A percentile compares a stretch with the other conserved stretches of the same genome.
phyloP scores from a whole-genome alignment of 2,113 vertebrate species.

The Rhadina sibilatrix region DNA sequence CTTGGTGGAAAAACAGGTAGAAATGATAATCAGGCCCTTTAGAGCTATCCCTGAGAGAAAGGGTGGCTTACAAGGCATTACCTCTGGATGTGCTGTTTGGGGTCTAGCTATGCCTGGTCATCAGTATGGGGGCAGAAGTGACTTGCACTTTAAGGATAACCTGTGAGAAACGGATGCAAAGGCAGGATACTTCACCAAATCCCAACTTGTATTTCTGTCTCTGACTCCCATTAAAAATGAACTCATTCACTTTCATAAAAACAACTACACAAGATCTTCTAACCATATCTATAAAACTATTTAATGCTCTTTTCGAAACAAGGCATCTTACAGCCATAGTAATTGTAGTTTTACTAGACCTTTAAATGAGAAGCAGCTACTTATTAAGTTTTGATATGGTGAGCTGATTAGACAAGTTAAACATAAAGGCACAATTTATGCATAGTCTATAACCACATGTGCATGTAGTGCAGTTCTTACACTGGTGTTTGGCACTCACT shows the following conservation, averaged over 20 bases:
- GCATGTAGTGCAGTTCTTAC: conserved; percentile 6
- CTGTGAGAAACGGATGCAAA: background rate
- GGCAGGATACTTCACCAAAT: background rate
- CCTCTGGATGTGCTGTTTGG: background rate
- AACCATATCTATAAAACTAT: conserved; percentile 67
- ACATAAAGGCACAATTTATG: conserved; percentile 59
- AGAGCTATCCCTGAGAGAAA: background rate
- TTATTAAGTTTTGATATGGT: conserved; percentile 70
- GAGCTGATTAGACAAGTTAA: conserved; percentile 68
- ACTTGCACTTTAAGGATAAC: background rate
- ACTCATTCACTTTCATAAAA: conserved; percentile 64
- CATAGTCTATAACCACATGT: background rate
- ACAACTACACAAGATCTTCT: conserved; percentile 60
- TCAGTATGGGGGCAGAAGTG: background rate
- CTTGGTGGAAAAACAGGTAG: background rate
- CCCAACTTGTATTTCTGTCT: conserved; percentile 36
- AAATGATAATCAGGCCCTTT: background rate
- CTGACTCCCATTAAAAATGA: conserved; percentile 48
- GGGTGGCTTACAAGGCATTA: background rate
- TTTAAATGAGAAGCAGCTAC: conserved; percentile 74
- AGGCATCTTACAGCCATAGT: conserved; percentile 61
- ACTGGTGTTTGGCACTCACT: background rate
- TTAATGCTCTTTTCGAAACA: conserved; percentile 67
- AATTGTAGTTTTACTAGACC: conserved; percentile 71
- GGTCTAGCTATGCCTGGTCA: background rate